Conservation (phyloP, 2,888 invertebrate genomes). For the Amiota communis region DNA sequence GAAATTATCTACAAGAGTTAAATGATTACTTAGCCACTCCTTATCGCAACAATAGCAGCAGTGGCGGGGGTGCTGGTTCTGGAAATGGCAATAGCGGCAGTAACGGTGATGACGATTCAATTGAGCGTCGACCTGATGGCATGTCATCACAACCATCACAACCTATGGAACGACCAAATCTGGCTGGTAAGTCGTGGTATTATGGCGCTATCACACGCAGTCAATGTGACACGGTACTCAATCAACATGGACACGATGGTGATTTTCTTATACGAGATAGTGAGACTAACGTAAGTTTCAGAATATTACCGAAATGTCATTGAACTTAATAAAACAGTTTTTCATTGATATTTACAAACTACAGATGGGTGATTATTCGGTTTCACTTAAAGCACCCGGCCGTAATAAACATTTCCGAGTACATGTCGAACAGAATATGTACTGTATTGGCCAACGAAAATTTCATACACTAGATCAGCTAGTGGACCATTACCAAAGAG, state of each 20-base stretch:
- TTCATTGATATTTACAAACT: conserved; percentile 49
- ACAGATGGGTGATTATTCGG: conserved; percentile 98
- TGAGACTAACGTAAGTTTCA: conserved; percentile 93
- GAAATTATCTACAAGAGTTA: conserved; percentile 94
- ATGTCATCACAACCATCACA: conserved; percentile 68
- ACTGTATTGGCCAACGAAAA: conserved; percentile 98
- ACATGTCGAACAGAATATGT: conserved; percentile 92
- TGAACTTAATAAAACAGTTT: neutral
- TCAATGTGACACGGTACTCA: conserved; percentile 96
- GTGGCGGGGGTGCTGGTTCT: conserved; percentile 69
- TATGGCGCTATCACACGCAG: conserved; percentile 96
- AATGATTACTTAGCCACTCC: conserved; percentile 91
- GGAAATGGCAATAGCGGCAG: conserved; percentile 67
- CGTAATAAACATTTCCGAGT: conserved; percentile 99
- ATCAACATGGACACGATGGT: conserved; percentile 96
- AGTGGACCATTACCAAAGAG: conserved; percentile 98
- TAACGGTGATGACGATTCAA: conserved; percentile 74
- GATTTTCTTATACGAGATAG: conserved; percentile 99
- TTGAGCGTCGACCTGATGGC: conserved; percentile 74
- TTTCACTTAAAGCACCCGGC: conserved; percentile 96
- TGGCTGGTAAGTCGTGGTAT: conserved; percentile 94
- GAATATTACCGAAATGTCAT: neutral
- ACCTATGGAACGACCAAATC: conserved; percentile 79
- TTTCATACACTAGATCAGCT: conserved; percentile 96
- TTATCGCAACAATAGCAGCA: conserved; percentile 76